Percentiles rank a stretch among this genome's conserved stretches.
These are phyloP conservation scores for Progne subis DNA, from an alignment of 2,113 vertebrate genomes.

Conservation along the genomic window DNA sequence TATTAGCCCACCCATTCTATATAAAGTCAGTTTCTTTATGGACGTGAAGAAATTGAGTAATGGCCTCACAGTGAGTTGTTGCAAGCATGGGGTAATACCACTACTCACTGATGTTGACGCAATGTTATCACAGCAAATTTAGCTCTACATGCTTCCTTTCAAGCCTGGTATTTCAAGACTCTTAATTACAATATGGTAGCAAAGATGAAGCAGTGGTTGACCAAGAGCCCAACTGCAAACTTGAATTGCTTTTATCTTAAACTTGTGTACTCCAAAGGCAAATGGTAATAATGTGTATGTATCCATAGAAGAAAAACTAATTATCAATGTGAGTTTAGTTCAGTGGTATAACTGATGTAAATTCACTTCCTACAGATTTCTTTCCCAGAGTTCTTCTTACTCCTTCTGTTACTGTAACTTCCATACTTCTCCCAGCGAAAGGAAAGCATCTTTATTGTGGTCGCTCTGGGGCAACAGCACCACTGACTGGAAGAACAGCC, in stretches of 20 bases:
- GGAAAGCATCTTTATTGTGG: background rate
- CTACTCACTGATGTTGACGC: background rate
- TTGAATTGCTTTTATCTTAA: background rate
- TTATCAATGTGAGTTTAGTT: background rate
- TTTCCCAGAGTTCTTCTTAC: background rate
- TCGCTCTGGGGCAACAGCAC: background rate
- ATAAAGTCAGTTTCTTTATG: background rate
- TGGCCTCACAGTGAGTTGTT: background rate
- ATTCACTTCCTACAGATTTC: background rate
- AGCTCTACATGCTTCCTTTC: background rate
- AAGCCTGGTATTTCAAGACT: background rate
- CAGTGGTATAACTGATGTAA: background rate
- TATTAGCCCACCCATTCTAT: background rate
- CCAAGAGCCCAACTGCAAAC: background rate
- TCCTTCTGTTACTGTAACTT: background rate
- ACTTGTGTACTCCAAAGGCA: background rate
- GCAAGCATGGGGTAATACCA: background rate
- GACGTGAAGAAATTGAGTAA: background rate
- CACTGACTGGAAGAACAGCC: background rate
- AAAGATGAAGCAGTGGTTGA: background rate
- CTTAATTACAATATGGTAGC: background rate
- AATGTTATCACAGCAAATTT: background rate
- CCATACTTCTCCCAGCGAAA: background rate
- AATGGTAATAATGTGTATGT: rapidly evolving
- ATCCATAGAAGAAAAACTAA: background rate